Conservation (phyloP, 2,888 invertebrate genomes). For the Papilio protenor region DNA sequence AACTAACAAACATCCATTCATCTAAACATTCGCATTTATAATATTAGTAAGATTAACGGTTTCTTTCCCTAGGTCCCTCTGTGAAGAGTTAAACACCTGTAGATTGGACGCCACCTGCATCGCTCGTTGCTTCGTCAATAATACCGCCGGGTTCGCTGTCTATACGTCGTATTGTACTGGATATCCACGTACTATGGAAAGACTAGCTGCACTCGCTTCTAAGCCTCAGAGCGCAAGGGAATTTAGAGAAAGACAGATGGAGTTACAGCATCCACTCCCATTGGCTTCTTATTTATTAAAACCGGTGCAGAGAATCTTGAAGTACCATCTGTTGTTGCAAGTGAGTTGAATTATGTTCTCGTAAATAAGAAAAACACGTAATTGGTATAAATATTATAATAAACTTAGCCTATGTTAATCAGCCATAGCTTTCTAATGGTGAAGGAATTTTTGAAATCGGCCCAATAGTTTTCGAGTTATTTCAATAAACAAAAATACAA, state of each 20-base stretch:
- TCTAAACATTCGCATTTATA: too few relatives aligned
- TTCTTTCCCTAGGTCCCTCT: slow-evolving; percentile 85
- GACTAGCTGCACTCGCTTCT: slow-evolving; percentile 92
- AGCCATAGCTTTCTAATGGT: too few relatives aligned
- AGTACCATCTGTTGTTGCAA: slow-evolving; percentile 97
- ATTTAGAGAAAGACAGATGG: slow-evolving; percentile 90
- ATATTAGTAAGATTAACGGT: neutral
- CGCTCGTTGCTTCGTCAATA: slow-evolving; percentile 92
- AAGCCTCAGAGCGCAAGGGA: slow-evolving; percentile 87
- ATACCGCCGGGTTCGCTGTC: slow-evolving; percentile 92
- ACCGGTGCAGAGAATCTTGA: slow-evolving; percentile 97
- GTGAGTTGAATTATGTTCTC: slow-evolving; percentile 76
- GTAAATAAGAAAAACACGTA: neutral
- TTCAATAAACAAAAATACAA: too few relatives aligned
- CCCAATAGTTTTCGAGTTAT: too few relatives aligned
- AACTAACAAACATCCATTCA: too few relatives aligned
- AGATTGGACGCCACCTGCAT: slow-evolving; percentile 90
- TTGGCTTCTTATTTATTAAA: slow-evolving; percentile 96
- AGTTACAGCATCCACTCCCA: slow-evolving; percentile 93
- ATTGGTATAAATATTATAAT: neutral
- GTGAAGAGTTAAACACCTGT: slow-evolving; percentile 90
- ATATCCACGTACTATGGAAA: slow-evolving; percentile 96
- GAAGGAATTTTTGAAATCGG: too few relatives aligned
- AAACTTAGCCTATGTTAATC: too few relatives aligned
- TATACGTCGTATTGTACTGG: slow-evolving; percentile 97